Conservation (phyloP, 1,140 invertebrate species). For the Drosophila micromelanica region DNA sequence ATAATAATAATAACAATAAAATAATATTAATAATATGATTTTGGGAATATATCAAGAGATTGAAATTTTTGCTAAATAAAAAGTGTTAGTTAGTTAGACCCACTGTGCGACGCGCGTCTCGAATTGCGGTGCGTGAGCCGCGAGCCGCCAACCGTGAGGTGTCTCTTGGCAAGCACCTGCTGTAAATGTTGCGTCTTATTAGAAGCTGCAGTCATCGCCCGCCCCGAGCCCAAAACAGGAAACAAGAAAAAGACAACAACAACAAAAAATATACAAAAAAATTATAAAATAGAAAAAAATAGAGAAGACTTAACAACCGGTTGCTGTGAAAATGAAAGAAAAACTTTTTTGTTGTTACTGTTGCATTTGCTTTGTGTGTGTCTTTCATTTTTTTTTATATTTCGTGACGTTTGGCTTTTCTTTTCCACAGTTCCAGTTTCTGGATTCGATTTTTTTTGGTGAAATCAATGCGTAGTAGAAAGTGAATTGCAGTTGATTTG, state of each 20-base stretch:
- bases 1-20: too few relatives aligned
- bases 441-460: conserved; percentile 59
- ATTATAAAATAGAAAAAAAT: conserved; percentile 6
- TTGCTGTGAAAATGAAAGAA: conserved; percentile 75
- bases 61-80: too few relatives aligned
- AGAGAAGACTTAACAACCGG: conserved; percentile 53
- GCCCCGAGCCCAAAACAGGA: conserved; percentile 40
- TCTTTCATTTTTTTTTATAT: conserved; percentile 5
- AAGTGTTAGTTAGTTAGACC: too few relatives aligned
- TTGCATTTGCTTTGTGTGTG: background rate
- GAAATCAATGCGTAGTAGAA: conserved; percentile 82
- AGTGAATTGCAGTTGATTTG: conserved; percentile 60
- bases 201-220: conserved; percentile 54
- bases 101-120: conserved; percentile 6
- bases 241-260: conserved; percentile 45
- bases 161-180: conserved; percentile 54
- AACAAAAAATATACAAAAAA: conserved; percentile 27
- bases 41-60: too few relatives aligned
- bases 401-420: conserved; percentile 53
- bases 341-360: conserved; percentile 43
- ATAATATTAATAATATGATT: too few relatives aligned
- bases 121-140: conserved; percentile 13
- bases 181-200: conserved; percentile 66
- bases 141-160: conserved; percentile 6
- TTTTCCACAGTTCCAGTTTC: conserved; percentile 62